Evolutionary conservation across 2,797 vertebrate species (phyloP).

Genomic region (Florisuga fusca): DNA sequence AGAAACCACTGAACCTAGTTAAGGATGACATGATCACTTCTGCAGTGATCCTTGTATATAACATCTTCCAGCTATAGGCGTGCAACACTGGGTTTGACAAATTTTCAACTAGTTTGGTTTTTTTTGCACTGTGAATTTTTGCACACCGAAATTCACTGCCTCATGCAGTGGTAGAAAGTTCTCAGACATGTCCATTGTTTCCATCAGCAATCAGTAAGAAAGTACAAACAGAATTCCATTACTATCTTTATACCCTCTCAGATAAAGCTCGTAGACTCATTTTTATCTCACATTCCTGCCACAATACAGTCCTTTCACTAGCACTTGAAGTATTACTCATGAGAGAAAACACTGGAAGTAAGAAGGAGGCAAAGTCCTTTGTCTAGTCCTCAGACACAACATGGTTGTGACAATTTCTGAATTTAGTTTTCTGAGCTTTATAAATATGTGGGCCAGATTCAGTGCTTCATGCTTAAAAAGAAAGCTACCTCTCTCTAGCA

Average conservation of each 20-base stretch:
- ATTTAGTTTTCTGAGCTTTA: neutral
- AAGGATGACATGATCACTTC: neutral
- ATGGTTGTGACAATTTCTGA: neutral
- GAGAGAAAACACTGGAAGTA: neutral
- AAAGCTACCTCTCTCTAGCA: neutral
- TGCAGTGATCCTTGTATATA: accelerated
- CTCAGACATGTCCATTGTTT: neutral
- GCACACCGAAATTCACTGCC: neutral
- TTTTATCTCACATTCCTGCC: neutral
- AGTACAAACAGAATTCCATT: neutral
- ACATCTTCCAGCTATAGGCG: neutral
- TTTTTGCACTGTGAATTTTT: neutral
- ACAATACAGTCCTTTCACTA: neutral
- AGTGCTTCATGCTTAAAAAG: neutral
- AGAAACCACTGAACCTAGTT: neutral
- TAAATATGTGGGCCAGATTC: neutral
- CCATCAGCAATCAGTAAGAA: neutral
- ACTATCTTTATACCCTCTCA: neutral
- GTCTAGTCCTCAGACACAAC: neutral
- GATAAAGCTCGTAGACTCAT: neutral
- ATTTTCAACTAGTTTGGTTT: neutral
- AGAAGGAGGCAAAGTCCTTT: neutral
- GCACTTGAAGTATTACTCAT: neutral
- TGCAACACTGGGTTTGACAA: neutral
- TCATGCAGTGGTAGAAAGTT: neutral